Percentiles rank a stretch among this genome's conserved stretches.
Conservation (phyloP, 2,797 vertebrate genomes). For the Mallotus villosus region DNA sequence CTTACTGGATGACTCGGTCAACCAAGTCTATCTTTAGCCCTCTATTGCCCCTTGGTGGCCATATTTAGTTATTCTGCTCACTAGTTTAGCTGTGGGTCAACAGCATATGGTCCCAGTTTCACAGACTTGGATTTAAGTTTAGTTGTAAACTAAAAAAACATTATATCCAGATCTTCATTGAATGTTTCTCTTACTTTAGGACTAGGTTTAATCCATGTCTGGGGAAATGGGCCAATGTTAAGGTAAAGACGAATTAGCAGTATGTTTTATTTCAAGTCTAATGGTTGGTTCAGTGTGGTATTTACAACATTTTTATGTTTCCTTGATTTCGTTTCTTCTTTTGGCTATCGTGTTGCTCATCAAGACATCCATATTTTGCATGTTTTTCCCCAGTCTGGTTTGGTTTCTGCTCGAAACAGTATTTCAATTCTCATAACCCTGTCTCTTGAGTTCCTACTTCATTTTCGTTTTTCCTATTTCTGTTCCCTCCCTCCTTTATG, state of each 20-base stretch:
- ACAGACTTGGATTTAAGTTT: not conserved
- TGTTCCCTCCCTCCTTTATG: slow-evolving; percentile 45
- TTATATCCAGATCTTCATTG: not conserved
- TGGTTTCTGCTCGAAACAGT: slow-evolving; percentile 16
- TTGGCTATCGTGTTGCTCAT: not conserved
- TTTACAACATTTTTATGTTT: not conserved
- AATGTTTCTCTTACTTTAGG: not conserved
- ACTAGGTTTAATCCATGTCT: not conserved
- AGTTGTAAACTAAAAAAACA: too few species aligned
- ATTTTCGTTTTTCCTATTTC: slow-evolving; percentile 28
- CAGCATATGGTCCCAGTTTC: too few species aligned
- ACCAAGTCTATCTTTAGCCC: not conserved
- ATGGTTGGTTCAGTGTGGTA: not conserved
- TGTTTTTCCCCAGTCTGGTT: not conserved
- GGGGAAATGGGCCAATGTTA: too few species aligned
- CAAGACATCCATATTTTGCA: slow-evolving; percentile 1
- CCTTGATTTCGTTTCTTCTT: not conserved
- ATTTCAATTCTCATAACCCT: slow-evolving; percentile 10
- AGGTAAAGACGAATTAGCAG: not conserved
- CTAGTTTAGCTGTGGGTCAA: not conserved
- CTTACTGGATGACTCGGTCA: not conserved
- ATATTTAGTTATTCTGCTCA: not conserved
- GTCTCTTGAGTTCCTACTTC: slow-evolving; percentile 26
- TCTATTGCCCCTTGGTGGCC: slow-evolving; percentile 34
- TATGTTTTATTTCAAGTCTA: slow-evolving; percentile 15